phyloP scores from a whole-genome alignment of 1,140 invertebrate species.

The Scaptomyza montana region DNA sequence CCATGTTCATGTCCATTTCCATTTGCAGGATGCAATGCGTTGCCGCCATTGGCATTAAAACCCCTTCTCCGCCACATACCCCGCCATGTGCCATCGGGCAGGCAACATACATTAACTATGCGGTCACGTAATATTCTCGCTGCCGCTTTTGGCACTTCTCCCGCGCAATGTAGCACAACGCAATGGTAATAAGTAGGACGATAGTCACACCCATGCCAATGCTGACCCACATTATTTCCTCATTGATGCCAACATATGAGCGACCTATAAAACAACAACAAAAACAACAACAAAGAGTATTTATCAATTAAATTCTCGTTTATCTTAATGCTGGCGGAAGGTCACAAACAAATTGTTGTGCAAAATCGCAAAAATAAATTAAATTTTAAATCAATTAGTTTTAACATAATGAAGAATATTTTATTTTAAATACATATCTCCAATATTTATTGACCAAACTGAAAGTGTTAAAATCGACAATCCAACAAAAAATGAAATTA shows the following conservation, averaged over 20 bases:
- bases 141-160: constrained; percentile 90
- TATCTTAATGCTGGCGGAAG: too few relatives aligned
- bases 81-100: constrained; percentile 33
- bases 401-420: too few relatives aligned
- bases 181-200: constrained; percentile 90
- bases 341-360: too few relatives aligned
- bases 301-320: background rate
- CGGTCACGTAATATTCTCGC: constrained; percentile 88
- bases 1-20: constrained; percentile 6
- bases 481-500: too few relatives aligned
- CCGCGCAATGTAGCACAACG: constrained; percentile 90
- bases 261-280: constrained; percentile 85
- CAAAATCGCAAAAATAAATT: too few relatives aligned
- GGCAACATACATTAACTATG: constrained; percentile 85
- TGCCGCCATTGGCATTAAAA: constrained; percentile 2
- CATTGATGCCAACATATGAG: constrained; percentile 91
- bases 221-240: constrained; percentile 94
- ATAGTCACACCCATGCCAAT: constrained; percentile 94
- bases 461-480: too few relatives aligned
- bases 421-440: too few relatives aligned
- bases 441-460: too few relatives aligned
- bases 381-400: too few relatives aligned
- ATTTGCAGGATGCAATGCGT: constrained; percentile 45
- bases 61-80: background rate
- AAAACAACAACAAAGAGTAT: background rate